Evolutionary conservation across 2,888 invertebrate genomes (phyloP).

Genomic region (Drosophila engyochracea): DNA sequence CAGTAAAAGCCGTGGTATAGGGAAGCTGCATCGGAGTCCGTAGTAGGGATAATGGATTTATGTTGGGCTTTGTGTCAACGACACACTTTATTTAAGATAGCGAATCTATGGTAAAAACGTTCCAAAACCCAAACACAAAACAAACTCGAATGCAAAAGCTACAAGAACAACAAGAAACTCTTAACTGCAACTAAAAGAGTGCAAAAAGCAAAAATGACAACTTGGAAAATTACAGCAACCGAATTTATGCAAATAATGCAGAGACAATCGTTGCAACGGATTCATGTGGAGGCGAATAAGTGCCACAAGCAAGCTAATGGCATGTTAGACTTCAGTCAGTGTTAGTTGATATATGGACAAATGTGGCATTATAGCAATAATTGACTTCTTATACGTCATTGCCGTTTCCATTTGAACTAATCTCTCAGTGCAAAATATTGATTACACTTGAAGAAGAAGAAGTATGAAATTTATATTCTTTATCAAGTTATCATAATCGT

Average conservation of each 20-base stretch:
- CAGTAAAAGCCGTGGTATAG: constrained; percentile 15
- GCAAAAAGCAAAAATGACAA: constrained; percentile 8
- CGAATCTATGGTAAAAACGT: constrained; percentile 20
- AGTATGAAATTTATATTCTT: not conserved
- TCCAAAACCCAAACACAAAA: constrained; percentile 1
- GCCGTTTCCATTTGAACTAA: not conserved
- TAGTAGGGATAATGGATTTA: constrained; percentile 48
- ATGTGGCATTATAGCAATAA: constrained; percentile 6
- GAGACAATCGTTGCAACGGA: constrained; percentile 8
- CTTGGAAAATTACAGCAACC: constrained; percentile 8
- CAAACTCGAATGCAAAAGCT: constrained; percentile 9
- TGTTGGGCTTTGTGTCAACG: constrained; percentile 44
- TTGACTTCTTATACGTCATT: not conserved
- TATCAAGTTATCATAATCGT: not conserved
- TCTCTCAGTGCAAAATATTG: not conserved
- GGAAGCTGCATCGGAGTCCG: constrained; percentile 10
- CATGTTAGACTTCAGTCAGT: not conserved
- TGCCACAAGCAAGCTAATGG: not conserved
- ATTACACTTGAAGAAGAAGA: not conserved
- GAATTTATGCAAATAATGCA: constrained; percentile 35
- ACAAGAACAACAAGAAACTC: not conserved
- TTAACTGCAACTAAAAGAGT: constrained; percentile 7
- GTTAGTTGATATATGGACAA: not conserved
- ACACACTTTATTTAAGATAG: constrained; percentile 42
- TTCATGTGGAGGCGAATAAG: not conserved